These are phyloP conservation scores for Notodonta dromedarius DNA, from an alignment of 2,888 invertebrate genomes.

Conservation along the genomic window DNA sequence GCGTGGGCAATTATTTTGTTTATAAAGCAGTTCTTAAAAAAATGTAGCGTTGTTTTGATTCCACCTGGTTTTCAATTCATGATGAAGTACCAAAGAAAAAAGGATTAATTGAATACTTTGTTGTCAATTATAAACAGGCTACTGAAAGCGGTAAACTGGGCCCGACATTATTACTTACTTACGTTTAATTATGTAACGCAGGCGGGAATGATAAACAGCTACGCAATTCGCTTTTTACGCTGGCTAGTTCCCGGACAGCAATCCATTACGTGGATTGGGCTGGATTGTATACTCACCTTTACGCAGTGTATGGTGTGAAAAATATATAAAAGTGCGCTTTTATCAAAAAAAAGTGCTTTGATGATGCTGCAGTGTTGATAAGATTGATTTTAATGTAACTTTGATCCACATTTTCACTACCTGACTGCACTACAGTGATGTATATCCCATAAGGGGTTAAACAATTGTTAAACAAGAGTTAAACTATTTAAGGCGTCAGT, in stretches of 20 bases:
- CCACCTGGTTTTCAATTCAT: not conserved
- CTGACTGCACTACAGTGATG: too few species aligned
- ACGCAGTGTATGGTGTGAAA: too few species aligned
- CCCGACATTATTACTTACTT: conserved; percentile 28
- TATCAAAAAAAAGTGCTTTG: too few species aligned
- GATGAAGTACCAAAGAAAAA: not conserved
- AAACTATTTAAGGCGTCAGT: too few species aligned
- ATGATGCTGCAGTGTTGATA: too few species aligned
- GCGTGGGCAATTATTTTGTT: too few species aligned
- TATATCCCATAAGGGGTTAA: too few species aligned
- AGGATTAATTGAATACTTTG: conserved; percentile 26
- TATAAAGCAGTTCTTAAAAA: too few species aligned
- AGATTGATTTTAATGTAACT: too few species aligned
- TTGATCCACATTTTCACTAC: too few species aligned
- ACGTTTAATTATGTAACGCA: conserved; percentile 48
- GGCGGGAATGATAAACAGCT: conserved; percentile 44
- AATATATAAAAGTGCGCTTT: too few species aligned
- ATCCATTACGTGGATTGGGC: conserved; percentile 42
- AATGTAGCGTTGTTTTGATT: not conserved
- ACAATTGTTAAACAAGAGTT: too few species aligned
- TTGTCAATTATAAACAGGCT: conserved; percentile 31
- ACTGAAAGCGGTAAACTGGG: conserved; percentile 19
- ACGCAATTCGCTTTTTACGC: conserved; percentile 43
- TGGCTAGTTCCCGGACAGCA: conserved; percentile 32
- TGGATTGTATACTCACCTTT: conserved; percentile 15